phyloP scores from a whole-genome alignment of 2,888 invertebrate species.

The Rutpela maculata region DNA sequence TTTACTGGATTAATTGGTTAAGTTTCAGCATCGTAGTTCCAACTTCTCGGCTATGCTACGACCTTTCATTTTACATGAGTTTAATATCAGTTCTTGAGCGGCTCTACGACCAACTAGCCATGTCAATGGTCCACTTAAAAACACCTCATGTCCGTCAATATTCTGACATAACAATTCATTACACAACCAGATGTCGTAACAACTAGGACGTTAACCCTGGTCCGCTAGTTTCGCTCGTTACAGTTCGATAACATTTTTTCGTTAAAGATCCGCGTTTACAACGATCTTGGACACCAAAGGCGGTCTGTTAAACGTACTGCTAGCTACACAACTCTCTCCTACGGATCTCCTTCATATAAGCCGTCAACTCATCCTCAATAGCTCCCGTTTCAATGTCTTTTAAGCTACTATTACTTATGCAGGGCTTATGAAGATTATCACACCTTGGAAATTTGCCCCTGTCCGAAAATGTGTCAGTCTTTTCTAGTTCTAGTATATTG shows the following conservation, averaged over 20 bases:
- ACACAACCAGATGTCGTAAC: no score
- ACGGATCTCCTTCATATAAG: constrained; percentile 68
- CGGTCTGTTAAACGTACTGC: constrained; percentile 9
- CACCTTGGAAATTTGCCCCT: constrained; percentile 59
- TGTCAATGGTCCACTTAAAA: no score
- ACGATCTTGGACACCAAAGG: neutral
- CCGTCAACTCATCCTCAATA: constrained; percentile 73
- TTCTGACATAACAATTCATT: no score
- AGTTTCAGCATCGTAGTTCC: no score
- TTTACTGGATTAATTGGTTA: no score
- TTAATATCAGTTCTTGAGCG: no score
- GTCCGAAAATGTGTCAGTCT: constrained; percentile 28
- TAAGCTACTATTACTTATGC: constrained; percentile 73
- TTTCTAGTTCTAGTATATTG: constrained; percentile 42
- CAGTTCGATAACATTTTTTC: neutral
- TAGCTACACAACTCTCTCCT: constrained; percentile 55
- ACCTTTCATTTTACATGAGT: no score
- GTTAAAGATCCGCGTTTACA: neutral
- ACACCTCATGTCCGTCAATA: no score
- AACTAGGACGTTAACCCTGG: no score
- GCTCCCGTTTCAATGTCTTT: constrained; percentile 72
- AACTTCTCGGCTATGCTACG: no score
- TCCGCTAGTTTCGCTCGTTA: no score
- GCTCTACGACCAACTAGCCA: no score
- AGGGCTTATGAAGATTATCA: constrained; percentile 57